Base-by-base conservation (phyloP, 2,888 invertebrate species). In the Dugesia japonica region DNA sequence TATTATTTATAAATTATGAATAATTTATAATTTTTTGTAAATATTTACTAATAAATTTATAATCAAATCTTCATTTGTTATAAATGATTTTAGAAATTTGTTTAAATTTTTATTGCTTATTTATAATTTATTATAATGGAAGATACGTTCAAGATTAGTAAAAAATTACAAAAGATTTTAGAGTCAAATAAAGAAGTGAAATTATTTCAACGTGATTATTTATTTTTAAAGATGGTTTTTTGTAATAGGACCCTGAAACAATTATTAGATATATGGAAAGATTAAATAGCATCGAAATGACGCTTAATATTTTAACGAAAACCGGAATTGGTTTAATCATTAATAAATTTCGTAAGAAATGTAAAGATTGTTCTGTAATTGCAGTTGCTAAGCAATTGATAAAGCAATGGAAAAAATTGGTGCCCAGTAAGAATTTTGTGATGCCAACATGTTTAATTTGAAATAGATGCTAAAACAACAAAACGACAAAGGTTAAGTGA, bases 261-360 rank as follows among this genome's bases (percentile, higher is more conserved):
- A 42, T 71, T 15, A 71, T 77, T 1, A 26, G 28, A 27, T 77
- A 77, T n/a, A 38, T 77, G 56, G 28, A 38, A 28, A 26, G 38
- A 56, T 42, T 77, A 9, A 26, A 42, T n/a, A 31, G 28, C 0
- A 71, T 77, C 17, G 76, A 76, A n/a, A 77, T 77, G 75, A 27
- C 76, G 31, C 38, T 79, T 26, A 71, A 27, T 74, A 75, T 77
- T n/a, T 80, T 82, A 28, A 79, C 92, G 80, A 94, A 92, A 87
- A 94, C 94, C 1, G 89, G 94, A 80, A 94, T 99, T 84, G 98
- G 98, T 26, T 94, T 97, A 92, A 94, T 94, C 23, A 94, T 99
- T 0, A 99, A 99, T 86, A 92, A 93, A 79, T 87, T 98, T 80
- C 81, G 98, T 76, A 86, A 86, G 79, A 94, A 95, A 85, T 92